Base-by-base conservation (phyloP, 2,888 invertebrate species). In the Hecatera dysodea region DNA sequence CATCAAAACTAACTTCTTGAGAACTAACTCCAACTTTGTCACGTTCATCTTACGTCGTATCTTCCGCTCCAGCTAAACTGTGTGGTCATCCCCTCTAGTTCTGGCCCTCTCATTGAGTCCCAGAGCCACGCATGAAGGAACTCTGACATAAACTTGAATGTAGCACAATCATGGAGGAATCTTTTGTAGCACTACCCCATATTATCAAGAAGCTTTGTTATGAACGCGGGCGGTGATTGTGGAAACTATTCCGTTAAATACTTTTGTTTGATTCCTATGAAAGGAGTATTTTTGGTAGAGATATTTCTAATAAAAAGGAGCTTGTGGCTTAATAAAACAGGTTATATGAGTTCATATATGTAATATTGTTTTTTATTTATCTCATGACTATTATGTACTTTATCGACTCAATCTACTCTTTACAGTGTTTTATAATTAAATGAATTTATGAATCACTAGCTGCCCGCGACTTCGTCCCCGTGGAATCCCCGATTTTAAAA, bases 111-210 rank as follows among this genome's bases (percentile, higher is more conserved):
- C n/a, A 80, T 63, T 63, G 29, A 57, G 46, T 27, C 15, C 22
- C 3, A 12, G n/a, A 42, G 68, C 55, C 50, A 80, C 62, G 81
- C 57, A 4, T 62, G 57, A 52, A 42, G 36, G 29, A 60, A 62
- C 42, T 19, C 17, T 42, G 29, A 22, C 27, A 67, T 52, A 52
- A 78, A 67, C 59, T 81, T 59, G 29, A 50, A 53, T 52, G 11
- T 24, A 6, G 15, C 42, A 27, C 46, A 62, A 24, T 56, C 50
- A 63, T n/a, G 9, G 39, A 24, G 6, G 44, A 50, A 6, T 27
- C 48, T 27, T 55, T 70, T 81, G 59, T 70, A n/a, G 33, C 27
- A 19, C 19, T n/a, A 44, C 29, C 39, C 7, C 4, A 36, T 62
- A 56, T 42, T 57, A 24, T 24, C 44, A 2, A 42, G 15, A 55